phyloP scores from a whole-genome alignment of 92 coral and sea anemone species.

The Zoanthus sociatus region DNA sequence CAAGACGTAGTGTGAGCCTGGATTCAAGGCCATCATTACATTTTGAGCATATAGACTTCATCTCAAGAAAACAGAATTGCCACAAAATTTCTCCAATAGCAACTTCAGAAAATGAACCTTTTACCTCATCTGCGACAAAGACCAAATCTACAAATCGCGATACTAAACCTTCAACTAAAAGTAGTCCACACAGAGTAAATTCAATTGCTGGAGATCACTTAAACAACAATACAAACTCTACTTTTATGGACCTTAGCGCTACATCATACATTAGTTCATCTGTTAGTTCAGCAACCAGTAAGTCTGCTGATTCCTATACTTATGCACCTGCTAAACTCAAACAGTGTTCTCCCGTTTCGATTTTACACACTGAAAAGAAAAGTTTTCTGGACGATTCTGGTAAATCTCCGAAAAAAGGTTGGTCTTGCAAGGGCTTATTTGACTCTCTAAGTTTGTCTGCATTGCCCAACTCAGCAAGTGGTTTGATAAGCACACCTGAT shows the following conservation, averaged over 20 bases:
- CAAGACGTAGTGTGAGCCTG: slow-evolving; percentile 80
- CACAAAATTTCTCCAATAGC: not conserved
- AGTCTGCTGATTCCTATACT: not conserved
- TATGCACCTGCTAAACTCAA: not conserved
- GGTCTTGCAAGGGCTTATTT: not conserved
- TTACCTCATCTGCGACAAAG: not conserved
- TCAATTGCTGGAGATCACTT: not conserved
- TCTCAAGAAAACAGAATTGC: not conserved
- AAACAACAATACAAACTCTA: slow-evolving; percentile 3
- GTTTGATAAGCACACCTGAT: not conserved
- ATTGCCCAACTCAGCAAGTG: slow-evolving; percentile 7
- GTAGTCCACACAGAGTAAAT: not conserved
- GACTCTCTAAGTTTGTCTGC: not conserved
- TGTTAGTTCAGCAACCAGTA: not conserved
- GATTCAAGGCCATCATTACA: slow-evolving; percentile 67
- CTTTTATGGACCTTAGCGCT: slow-evolving; percentile 54
- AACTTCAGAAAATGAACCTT: not conserved
- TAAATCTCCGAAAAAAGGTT: not conserved
- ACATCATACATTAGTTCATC: slow-evolving; percentile 49
- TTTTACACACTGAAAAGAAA: not conserved
- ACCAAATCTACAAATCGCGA: not conserved
- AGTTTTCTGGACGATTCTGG: not conserved
- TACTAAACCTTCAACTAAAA: not conserved
- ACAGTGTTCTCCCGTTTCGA: not conserved
- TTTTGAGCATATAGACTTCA: not conserved